A percentile compares a stretch with the other conserved stretches of the same genome.
Evolutionary conservation across 2,797 vertebrate genomes (phyloP).

Genomic region (Argya squamiceps): DNA sequence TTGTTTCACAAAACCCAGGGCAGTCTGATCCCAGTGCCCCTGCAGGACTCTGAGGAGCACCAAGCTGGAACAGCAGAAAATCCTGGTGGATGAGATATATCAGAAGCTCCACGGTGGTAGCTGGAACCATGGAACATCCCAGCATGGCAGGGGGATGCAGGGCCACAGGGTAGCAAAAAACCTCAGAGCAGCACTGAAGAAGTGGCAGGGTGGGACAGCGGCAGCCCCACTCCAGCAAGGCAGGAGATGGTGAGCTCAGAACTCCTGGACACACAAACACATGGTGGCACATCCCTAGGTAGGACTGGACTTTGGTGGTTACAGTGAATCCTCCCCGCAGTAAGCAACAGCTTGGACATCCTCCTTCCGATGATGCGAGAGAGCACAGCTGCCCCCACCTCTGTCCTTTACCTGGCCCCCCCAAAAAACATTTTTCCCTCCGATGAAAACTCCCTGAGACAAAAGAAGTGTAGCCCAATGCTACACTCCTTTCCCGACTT

Average conservation of each 20-base stretch:
- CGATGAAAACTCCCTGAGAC: not conserved
- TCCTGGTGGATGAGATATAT: not conserved
- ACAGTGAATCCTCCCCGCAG: not conserved
- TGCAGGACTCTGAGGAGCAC: not conserved
- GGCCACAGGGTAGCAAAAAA: too few species aligned
- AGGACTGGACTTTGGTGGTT: not conserved
- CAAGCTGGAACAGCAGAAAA: not conserved
- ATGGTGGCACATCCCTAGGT: not conserved
- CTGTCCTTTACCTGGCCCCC: not conserved
- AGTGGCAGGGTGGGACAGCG: not conserved
- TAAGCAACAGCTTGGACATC: not conserved
- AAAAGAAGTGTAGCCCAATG: not conserved
- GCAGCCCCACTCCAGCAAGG: not conserved
- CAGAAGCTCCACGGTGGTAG: too few species aligned
- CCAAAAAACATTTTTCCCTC: not conserved
- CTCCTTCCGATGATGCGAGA: not conserved
- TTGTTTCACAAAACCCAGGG: not conserved
- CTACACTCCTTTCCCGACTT: not conserved
- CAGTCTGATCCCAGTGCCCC: not conserved
- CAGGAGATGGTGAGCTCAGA: not conserved
- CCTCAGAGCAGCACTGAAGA: not conserved
- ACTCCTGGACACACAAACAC: not conserved
- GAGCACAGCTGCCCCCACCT: not conserved
- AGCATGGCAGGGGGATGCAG: too few species aligned
- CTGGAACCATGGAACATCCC: too few species aligned